phyloP scores from a whole-genome alignment of 2,797 vertebrate species.

The Catostomus latipinnis region DNA sequence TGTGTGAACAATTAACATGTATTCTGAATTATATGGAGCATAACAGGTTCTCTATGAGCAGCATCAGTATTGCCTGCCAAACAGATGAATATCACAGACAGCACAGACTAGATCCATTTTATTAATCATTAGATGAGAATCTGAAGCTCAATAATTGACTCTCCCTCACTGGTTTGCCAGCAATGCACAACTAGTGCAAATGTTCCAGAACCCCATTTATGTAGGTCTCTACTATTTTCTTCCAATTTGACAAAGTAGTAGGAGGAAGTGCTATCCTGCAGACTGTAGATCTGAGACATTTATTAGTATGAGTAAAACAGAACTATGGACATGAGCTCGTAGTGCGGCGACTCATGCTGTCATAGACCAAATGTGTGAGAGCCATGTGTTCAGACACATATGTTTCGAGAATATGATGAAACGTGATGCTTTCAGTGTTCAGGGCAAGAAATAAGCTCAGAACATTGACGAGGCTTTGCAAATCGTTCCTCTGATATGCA shows the following conservation, averaged over 20 bases:
- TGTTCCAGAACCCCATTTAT: constrained; percentile 35
- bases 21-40: not conserved
- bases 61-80: constrained; percentile 36
- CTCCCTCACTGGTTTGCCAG: constrained; percentile 10
- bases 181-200: constrained; percentile 22
- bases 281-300: constrained; percentile 37
- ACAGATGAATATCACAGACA: constrained; percentile 42
- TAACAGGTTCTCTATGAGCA: not conserved
- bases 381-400: constrained; percentile 29
- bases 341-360: constrained; percentile 42
- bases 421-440: not conserved
- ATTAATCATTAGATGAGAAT: not conserved
- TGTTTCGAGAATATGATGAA: constrained; percentile 18
- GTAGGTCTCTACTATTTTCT: constrained; percentile 41
- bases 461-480: not conserved
- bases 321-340: constrained; percentile 14
- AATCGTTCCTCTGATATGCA: not conserved
- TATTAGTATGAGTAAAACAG: constrained; percentile 43
- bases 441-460: not conserved
- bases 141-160: constrained; percentile 16
- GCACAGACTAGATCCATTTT: constrained; percentile 10
- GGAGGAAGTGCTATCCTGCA: constrained; percentile 41
- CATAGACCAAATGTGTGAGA: constrained; percentile 12
- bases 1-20: not conserved
- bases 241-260: constrained; percentile 44